Evolutionary conservation across 1,140 invertebrate species (phyloP).

Genomic region (Drosophila kohkoa): DNA sequence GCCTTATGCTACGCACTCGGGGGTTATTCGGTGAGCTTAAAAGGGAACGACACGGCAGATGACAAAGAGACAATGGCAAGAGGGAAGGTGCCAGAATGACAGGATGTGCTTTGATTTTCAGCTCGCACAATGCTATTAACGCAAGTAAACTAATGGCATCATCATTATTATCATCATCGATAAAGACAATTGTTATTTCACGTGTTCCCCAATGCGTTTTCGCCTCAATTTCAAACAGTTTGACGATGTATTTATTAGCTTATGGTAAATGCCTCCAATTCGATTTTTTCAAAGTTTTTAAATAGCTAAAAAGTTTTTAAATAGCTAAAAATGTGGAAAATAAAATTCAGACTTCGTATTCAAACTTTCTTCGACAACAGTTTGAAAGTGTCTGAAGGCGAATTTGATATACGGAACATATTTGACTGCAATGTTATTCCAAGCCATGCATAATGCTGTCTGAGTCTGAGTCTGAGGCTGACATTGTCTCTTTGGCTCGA

Average conservation of each 20-base stretch:
- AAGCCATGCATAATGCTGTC: neutral
- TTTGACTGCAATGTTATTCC: conserved; percentile 2
- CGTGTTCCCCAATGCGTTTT: conserved; percentile 7
- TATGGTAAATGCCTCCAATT: neutral
- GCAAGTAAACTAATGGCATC: conserved; percentile 65
- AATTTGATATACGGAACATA: conserved; percentile 14
- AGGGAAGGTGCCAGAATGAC: conserved; percentile 25
- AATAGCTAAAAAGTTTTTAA: no score
- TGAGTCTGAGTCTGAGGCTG: conserved; percentile 15
- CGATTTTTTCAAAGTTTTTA: neutral
- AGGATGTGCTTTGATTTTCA: conserved; percentile 53
- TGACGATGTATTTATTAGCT: neutral
- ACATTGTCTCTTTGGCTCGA: conserved; percentile 55
- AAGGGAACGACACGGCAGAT: neutral
- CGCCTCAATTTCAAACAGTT: neutral
- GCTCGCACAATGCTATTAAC: conserved; percentile 71
- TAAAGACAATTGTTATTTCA: conserved; percentile 7
- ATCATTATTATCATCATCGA: conserved; percentile 35
- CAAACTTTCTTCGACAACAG: no score
- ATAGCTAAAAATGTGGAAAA: no score
- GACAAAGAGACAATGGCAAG: conserved; percentile 3
- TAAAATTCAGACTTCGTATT: no score
- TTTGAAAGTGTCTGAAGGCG: no score
- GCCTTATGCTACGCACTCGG: conserved; percentile 42
- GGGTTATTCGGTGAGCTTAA: neutral